These are phyloP conservation scores for Sinelater perroti DNA, from an alignment of 2,888 invertebrate genomes.

Conservation along the genomic window DNA sequence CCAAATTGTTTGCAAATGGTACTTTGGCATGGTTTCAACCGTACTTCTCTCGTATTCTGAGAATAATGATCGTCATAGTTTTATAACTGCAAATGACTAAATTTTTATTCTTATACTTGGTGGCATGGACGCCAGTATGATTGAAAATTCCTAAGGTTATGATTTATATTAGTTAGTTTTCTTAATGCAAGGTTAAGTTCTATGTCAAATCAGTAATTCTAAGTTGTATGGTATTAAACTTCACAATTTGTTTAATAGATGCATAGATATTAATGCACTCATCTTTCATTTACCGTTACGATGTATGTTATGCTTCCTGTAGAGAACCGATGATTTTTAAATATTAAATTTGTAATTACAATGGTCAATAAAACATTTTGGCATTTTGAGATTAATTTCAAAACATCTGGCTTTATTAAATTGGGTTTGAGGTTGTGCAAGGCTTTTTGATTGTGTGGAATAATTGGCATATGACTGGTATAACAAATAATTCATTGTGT, in stretches of 20 bases:
- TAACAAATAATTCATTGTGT: too few species aligned
- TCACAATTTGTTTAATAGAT: conserved; percentile 3
- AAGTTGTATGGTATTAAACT: conserved; percentile 11
- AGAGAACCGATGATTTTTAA: conserved; percentile 30
- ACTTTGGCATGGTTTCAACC: not conserved
- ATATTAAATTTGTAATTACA: conserved; percentile 28
- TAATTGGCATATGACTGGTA: too few species aligned
- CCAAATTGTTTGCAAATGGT: not conserved
- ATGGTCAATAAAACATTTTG: conserved; percentile 17
- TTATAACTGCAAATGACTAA: conserved; percentile 13
- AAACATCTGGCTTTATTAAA: too few species aligned
- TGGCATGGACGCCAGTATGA: too few species aligned
- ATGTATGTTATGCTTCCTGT: conserved; percentile 31
- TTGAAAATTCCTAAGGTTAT: too few species aligned
- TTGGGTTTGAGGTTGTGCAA: too few species aligned
- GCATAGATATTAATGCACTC: conserved; percentile 14
- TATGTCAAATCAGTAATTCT: not conserved
- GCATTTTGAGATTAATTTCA: not conserved
- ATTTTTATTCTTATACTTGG: conserved; percentile 24
- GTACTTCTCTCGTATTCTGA: conserved; percentile 10
- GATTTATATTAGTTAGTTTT: too few species aligned
- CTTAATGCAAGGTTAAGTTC: too few species aligned
- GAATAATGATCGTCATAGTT: conserved; percentile 10
- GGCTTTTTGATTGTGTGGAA: too few species aligned
- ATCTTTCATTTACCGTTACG: not conserved